Evolutionary conservation across 2,797 vertebrate species (phyloP), one percentile per base, ranked within the genome.

Genomic region (Trachurus trachurus): DNA sequence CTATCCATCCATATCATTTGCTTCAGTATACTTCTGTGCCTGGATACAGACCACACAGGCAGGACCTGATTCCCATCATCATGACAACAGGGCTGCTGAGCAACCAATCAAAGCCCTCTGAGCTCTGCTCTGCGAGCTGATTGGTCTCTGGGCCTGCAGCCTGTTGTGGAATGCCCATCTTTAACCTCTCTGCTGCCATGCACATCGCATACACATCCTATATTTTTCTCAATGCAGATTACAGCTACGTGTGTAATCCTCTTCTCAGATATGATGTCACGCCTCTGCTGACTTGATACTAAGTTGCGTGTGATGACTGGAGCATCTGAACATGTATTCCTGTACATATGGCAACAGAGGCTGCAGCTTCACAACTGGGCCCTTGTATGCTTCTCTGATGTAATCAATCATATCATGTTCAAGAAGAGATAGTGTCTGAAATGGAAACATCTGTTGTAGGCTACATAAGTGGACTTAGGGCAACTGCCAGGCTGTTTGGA

Each of bases 41-140:
- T 95, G 90, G 93, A 95, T 94, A 95, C 94, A 95, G 94, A 93
- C 90, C 92, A 89, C 92, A 92, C 91, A 92, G 87, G 54, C 91
- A 87, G 87, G 83, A 86, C 89, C 90, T 76, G 82, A 92, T 84
- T 94, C 91, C 79, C 91, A 93, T 91, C 93, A 92, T 93, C 92
- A 89, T 94, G 89, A 93, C 92, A 92, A 93, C 91, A 91, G 89
- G 71, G 84, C 85, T 68, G 9, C 79, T 59, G 12, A 45, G 76
- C 79, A 84, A 72, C 94, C 94, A 95, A 94, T 94, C 86, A 87
- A 49, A 89, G 84, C 78, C 69, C 86, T 44, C 66, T 3, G 50
- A 84, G 86, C 71, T 64, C 64, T 9, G 42, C 57, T 26, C 88
- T 88, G 78, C 69, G 1, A 70, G 76, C 84, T 81, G 83, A 94